phyloP scores from a whole-genome alignment of 2,797 vertebrate species.

The Pipistrellus pipistrellus region DNA sequence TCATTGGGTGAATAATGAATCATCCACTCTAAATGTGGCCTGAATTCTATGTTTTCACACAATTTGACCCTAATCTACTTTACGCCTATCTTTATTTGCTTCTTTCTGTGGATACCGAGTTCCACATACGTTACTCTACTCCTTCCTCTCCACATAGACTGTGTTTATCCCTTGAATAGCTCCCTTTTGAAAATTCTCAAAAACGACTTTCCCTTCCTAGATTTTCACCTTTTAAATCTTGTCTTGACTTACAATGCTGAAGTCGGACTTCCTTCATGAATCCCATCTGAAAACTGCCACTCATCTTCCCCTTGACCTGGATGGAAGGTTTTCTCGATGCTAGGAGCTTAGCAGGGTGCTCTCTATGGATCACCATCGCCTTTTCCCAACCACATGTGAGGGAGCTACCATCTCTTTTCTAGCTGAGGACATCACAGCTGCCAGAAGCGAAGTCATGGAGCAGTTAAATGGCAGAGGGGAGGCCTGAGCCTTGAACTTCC shows the following conservation, averaged over 20 bases:
- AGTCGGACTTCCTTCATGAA: not conserved
- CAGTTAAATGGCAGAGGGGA: not conserved
- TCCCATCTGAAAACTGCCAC: not conserved
- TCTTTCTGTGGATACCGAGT: not conserved
- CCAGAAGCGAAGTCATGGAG: not conserved
- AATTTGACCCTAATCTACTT: not conserved
- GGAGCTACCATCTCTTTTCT: not conserved
- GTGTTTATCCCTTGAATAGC: not conserved
- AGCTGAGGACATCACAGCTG: not conserved
- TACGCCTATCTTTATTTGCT: not conserved
- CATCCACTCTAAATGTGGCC: not conserved
- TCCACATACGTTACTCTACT: not conserved
- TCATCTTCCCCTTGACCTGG: not conserved
- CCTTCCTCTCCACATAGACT: not conserved
- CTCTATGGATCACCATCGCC: not conserved
- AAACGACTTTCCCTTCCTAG: slow-evolving; percentile 30
- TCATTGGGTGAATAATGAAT: not conserved
- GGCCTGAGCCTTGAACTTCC: not conserved
- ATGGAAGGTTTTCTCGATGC: not conserved
- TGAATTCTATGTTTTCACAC: not conserved
- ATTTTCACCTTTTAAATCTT: slow-evolving; percentile 2
- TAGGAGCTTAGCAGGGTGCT: not conserved
- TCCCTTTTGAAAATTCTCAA: not conserved
- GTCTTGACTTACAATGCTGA: slow-evolving; percentile 29
- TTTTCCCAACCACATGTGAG: not conserved